Percentiles rank a stretch among this genome's conserved stretches.
Evolutionary conservation across 2,888 invertebrate genomes (phyloP).

Genomic region (Drosophila mimica): DNA sequence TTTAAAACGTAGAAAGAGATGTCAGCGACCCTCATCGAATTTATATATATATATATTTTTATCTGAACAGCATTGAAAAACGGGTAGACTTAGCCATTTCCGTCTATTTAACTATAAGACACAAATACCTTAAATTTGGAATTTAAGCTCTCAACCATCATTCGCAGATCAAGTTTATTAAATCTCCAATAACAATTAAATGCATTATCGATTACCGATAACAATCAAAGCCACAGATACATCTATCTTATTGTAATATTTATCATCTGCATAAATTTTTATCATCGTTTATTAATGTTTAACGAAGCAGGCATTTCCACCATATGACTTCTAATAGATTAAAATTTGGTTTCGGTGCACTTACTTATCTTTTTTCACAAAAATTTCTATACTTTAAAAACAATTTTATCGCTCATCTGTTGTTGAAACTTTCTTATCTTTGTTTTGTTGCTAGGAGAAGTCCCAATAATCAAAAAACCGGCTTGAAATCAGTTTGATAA

Average conservation of each 20-base stretch:
- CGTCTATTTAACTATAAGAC: background rate
- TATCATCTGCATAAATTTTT: background rate
- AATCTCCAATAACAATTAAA: background rate
- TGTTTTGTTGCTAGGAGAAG: conserved; percentile 21
- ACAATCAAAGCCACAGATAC: background rate
- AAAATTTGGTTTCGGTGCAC: background rate
- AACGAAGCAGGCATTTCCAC: background rate
- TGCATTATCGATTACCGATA: background rate
- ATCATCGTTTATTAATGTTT: background rate
- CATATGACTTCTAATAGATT: background rate
- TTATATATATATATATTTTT: background rate
- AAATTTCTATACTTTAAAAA: background rate
- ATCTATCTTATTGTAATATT: background rate
- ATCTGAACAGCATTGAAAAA: background rate
- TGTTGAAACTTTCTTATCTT: conserved; percentile 18
- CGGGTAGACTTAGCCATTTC: background rate
- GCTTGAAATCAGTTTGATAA: conserved; percentile 14
- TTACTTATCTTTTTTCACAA: background rate
- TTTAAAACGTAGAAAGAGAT: background rate
- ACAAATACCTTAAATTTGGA: background rate
- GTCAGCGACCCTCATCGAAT: background rate
- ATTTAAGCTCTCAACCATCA: background rate
- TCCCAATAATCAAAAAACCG: conserved; percentile 24
- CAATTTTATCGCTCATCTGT: conserved; percentile 12
- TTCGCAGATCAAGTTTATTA: background rate